phyloP scores from a whole-genome alignment of 2,797 vertebrate genomes.

The Melanitta fusca region DNA sequence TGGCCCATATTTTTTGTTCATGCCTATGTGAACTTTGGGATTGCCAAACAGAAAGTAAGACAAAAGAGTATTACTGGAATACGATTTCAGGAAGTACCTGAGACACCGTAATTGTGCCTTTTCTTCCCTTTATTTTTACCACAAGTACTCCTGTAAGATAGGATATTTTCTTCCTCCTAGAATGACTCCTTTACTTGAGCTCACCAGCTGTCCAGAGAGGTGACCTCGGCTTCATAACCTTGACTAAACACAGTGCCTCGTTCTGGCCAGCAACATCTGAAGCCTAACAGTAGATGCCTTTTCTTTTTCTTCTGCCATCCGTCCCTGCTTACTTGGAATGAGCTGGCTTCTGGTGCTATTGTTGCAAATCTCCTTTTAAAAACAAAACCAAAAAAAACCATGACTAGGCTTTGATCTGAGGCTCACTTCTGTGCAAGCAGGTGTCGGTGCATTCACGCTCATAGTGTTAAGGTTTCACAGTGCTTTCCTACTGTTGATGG shows the following conservation, averaged over 20 bases:
- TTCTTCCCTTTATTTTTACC: slow-evolving; percentile 27
- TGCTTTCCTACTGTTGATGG: slow-evolving; percentile 22
- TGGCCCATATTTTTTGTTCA: slow-evolving; percentile 45
- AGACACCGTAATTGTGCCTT: slow-evolving; percentile 32
- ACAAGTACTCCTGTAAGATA: background rate
- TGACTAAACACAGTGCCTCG: slow-evolving; percentile 13
- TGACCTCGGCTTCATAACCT: slow-evolving; percentile 25
- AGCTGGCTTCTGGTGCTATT: background rate
- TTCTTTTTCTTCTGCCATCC: background rate
- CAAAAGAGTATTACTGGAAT: slow-evolving; percentile 55
- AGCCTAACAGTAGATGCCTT: background rate
- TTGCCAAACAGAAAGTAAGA: slow-evolving; percentile 32
- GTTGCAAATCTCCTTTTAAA: background rate
- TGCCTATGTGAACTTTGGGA: slow-evolving; percentile 49
- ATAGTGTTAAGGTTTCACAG: slow-evolving; percentile 28
- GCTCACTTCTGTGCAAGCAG: slow-evolving; percentile 4
- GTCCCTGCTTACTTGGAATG: background rate
- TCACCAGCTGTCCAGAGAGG: background rate
- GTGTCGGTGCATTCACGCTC: slow-evolving; percentile 12
- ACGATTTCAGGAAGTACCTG: slow-evolving; percentile 61
- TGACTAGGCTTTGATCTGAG: slow-evolving; percentile 9
- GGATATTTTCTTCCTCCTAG: background rate
- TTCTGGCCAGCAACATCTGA: background rate
- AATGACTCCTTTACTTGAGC: background rate
- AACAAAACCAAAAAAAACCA: background rate